Conservation (phyloP, 2,797 vertebrate genomes). For the Babyrousa celebensis region DNA sequence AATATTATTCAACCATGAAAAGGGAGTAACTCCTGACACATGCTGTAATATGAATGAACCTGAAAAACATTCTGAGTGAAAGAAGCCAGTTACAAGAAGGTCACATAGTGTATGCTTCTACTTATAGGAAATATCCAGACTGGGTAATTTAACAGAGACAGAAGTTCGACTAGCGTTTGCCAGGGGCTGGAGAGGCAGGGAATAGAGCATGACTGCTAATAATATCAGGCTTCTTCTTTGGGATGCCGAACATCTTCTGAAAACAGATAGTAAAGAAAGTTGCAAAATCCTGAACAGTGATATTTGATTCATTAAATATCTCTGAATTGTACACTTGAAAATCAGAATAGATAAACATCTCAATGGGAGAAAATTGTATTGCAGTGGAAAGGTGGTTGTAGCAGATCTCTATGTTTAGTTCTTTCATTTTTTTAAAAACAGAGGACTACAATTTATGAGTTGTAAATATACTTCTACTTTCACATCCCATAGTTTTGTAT, state of each 20-base stretch:
- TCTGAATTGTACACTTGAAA: neutral
- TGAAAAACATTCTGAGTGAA: neutral
- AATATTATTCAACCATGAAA: neutral
- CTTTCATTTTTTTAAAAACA: neutral
- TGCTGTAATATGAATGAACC: neutral
- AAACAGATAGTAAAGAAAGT: neutral
- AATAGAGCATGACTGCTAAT: neutral
- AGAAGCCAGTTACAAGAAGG: neutral
- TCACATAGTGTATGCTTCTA: neutral
- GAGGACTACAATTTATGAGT: neutral
- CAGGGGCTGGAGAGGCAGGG: neutral
- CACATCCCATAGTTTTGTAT: neutral
- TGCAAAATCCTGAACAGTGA: neutral
- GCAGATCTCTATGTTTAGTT: neutral
- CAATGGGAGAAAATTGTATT: neutral
- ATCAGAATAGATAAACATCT: neutral
- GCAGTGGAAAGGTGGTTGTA: rapidly evolving
- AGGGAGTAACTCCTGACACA: neutral
- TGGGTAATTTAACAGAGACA: neutral
- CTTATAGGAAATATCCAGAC: neutral
- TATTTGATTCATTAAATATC: neutral
- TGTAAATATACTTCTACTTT: neutral
- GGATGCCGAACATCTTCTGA: neutral
- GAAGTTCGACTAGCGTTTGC: neutral
- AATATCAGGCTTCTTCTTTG: neutral